Percentiles rank a stretch among this genome's conserved stretches.
Conservation (phyloP, 2,113 vertebrate genomes). For the Ursus arctos region DNA sequence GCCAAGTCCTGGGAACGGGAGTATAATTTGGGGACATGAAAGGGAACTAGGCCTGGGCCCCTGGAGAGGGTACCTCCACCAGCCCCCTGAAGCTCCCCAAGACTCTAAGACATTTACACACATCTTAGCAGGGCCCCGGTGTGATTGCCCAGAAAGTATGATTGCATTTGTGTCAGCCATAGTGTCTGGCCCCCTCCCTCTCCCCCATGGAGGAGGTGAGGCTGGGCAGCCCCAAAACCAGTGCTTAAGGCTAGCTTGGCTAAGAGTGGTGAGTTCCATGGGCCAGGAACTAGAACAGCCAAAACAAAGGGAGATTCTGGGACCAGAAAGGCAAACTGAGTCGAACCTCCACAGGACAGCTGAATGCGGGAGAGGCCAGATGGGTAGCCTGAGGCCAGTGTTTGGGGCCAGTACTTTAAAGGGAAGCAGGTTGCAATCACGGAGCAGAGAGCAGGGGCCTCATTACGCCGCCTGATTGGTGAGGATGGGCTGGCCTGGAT, state of each 20-base stretch:
- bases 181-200: neutral
- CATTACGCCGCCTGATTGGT: neutral
- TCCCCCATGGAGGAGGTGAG: neutral
- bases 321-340: neutral
- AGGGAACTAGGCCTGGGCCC: too few species aligned
- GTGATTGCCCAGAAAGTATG: neutral
- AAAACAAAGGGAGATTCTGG: neutral
- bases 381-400: fast-evolving
- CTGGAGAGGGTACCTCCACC: neutral
- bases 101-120: neutral
- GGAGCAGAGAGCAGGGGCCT: neutral
- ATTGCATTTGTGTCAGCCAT: neutral
- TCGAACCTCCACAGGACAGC: fast-evolving
- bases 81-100: neutral
- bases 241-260: neutral
- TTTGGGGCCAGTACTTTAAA: neutral
- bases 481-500: neutral
- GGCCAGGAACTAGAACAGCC: neutral
- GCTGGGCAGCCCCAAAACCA: neutral
- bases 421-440: neutral
- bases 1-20: neutral
- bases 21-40: neutral
- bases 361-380: neutral
- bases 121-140: neutral
- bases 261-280: neutral